These are phyloP conservation scores for Xenopus laevis DNA, from an alignment of 2,113 vertebrate species.

Conservation along the genomic window DNA sequence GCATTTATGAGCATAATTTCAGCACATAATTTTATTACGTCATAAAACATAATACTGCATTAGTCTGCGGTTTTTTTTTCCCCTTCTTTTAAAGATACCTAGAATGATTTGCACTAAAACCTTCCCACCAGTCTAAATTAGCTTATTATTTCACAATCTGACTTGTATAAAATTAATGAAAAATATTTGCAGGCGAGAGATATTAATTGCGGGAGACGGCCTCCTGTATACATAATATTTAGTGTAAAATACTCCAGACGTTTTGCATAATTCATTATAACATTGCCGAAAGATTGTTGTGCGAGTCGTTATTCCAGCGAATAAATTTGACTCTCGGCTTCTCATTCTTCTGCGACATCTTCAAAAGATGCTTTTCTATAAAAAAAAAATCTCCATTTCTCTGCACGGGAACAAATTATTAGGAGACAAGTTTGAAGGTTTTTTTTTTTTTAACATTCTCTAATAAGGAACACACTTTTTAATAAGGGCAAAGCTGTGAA, in stretches of 20 bases:
- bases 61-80: slow-evolving; percentile 60
- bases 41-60: slow-evolving; percentile 80
- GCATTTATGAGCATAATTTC: slow-evolving; percentile 81
- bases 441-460: background rate
- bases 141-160: slow-evolving; percentile 62
- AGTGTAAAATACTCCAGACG: slow-evolving; percentile 52
- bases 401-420: slow-evolving; percentile 38
- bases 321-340: slow-evolving; percentile 55
- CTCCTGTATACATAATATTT: slow-evolving; percentile 58
- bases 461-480: too few species aligned
- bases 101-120: slow-evolving; percentile 70
- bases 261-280: slow-evolving; percentile 52
- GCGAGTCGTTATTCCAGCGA: slow-evolving; percentile 50
- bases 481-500: background rate
- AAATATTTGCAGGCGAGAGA: slow-evolving; percentile 56
- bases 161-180: slow-evolving; percentile 61
- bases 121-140: slow-evolving; percentile 62
- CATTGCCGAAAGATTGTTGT: slow-evolving; percentile 54
- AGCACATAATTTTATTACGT: slow-evolving; percentile 78
- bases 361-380: slow-evolving; percentile 34
- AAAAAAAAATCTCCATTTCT: slow-evolving; percentile 19
- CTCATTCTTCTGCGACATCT: slow-evolving; percentile 44
- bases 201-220: slow-evolving; percentile 57
- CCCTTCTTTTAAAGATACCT: slow-evolving; percentile 62
- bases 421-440: slow-evolving; percentile 25